Evolutionary conservation across 2,888 invertebrate genomes (phyloP).

Genomic region (Galerucella calmariensis): DNA sequence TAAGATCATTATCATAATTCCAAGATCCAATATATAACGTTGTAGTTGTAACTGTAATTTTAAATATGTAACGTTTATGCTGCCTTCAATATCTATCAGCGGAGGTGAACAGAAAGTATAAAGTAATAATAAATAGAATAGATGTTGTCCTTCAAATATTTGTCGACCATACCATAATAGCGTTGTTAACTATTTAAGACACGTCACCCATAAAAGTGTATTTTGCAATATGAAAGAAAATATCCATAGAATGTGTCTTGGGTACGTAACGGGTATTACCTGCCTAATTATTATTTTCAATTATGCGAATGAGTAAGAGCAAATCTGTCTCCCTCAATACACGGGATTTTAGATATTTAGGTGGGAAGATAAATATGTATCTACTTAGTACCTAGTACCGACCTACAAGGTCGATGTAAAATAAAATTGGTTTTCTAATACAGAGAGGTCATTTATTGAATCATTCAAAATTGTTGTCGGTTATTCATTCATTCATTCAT

Average conservation of each 20-base stretch:
- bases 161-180: constrained; percentile 38
- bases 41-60: no score
- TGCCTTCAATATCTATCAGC: background rate
- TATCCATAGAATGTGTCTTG: constrained; percentile 8
- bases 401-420: constrained; percentile 11
- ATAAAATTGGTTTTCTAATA: background rate
- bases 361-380: background rate
- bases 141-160: constrained; percentile 42
- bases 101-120: constrained; percentile 6
- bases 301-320: constrained; percentile 4
- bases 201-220: constrained; percentile 25
- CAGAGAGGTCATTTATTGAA: constrained; percentile 19
- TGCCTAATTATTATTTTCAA: background rate
- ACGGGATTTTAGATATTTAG: constrained; percentile 2
- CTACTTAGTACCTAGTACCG: constrained; percentile 10
- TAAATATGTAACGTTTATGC: no score
- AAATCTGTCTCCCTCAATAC: background rate
- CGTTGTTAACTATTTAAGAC: constrained; percentile 12
- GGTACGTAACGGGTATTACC: background rate
- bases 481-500: background rate
- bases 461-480: constrained; percentile 14
- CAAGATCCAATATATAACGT: no score
- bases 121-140: constrained; percentile 26
- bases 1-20: no score
- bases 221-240: constrained; percentile 33